phyloP scores from a whole-genome alignment of 2,113 vertebrate species.

The Otocyon megalotis region DNA sequence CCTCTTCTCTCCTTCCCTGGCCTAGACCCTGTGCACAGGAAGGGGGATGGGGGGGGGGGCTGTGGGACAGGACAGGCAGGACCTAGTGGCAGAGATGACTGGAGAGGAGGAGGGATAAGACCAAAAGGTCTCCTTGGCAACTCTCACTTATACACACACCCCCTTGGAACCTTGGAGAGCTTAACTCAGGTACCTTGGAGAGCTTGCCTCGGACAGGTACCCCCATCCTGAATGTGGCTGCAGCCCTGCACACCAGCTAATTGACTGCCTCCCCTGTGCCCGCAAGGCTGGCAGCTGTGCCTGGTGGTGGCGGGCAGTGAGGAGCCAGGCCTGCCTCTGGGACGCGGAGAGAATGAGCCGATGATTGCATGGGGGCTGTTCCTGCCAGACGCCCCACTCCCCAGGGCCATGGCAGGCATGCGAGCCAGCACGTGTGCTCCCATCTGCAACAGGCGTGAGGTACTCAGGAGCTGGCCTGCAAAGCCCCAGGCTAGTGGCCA shows the following conservation, averaged over 20 bases:
- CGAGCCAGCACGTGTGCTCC: not conserved
- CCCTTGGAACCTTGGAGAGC: not conserved
- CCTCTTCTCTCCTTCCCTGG: not conserved
- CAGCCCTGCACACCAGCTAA: not conserved
- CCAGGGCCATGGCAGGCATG: constrained; percentile 39
- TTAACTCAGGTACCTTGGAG: not conserved
- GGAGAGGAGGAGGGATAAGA: not conserved
- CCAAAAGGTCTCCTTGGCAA: not conserved
- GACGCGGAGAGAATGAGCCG: constrained; percentile 21
- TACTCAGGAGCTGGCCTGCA: not conserved
- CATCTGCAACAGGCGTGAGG: not conserved
- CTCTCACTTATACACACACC: not conserved
- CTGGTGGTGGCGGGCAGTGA: not conserved
- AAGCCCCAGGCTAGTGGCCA: not conserved
- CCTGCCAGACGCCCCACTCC: constrained; percentile 45
- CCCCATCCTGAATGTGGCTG: not conserved
- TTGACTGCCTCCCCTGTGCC: constrained; percentile 20
- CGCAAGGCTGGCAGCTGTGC: constrained; percentile 33
- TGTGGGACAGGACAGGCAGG: not conserved
- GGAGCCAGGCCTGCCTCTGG: not conserved
- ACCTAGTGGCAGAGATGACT: not conserved
- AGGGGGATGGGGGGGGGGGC: no score
- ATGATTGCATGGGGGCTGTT: constrained; percentile 54
- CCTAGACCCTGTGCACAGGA: not conserved
- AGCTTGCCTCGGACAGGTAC: not conserved